These are phyloP conservation scores for Pipistrellus pipistrellus DNA, from an alignment of 2,797 vertebrate species.

Conservation along the genomic window DNA sequence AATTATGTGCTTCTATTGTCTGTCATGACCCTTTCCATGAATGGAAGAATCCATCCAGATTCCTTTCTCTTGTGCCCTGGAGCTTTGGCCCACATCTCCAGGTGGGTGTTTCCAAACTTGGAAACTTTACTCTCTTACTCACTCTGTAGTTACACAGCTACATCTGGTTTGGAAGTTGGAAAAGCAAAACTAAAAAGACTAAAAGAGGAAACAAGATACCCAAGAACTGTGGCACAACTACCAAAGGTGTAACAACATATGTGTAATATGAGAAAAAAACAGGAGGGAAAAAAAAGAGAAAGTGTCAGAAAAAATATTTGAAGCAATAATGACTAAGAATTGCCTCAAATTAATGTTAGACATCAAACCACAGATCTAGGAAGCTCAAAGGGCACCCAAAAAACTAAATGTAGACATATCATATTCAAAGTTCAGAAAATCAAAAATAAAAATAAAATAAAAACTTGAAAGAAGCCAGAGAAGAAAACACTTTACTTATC, in stretches of 20 bases:
- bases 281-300: not conserved
- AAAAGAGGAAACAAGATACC: not conserved
- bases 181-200: not conserved
- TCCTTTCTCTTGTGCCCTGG: not conserved
- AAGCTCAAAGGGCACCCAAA: not conserved
- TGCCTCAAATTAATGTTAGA: not conserved
- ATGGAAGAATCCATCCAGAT: not conserved
- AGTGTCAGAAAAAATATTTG: not conserved
- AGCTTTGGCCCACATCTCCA: not conserved
- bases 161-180: not conserved
- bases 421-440: not conserved
- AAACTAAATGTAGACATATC: not conserved
- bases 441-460: not conserved
- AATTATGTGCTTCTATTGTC: conserved; percentile 1
- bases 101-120: conserved; percentile 32
- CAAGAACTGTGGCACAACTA: not conserved
- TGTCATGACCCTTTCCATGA: not conserved
- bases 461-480: not conserved
- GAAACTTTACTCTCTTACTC: conserved; percentile 1
- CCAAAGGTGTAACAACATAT: not conserved
- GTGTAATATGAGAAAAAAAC: not conserved
- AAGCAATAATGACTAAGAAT: not conserved
- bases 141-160: conserved; percentile 35
- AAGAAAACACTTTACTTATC: not conserved
- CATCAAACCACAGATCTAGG: not conserved